phyloP scores from a whole-genome alignment of 2,797 vertebrate species.

The Adelosebastes latens region DNA sequence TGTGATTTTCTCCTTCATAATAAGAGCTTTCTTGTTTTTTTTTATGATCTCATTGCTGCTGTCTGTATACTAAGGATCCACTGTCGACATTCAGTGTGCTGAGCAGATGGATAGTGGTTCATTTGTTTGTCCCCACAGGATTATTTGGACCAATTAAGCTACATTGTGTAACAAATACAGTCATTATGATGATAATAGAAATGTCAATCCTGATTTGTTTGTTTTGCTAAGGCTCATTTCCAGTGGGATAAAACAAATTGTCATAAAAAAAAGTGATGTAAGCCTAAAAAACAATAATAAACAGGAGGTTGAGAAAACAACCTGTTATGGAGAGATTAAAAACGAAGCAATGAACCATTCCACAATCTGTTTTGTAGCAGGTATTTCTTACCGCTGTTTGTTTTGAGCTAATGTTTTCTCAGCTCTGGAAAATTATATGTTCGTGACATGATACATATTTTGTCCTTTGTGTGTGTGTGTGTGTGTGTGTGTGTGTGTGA shows the following conservation, averaged over 20 bases:
- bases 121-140: conserved; percentile 5
- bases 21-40: neutral
- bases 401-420: neutral
- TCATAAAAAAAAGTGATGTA: neutral
- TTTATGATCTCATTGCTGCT: neutral
- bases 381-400: neutral
- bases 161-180: neutral
- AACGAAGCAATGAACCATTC: neutral
- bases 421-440: neutral
- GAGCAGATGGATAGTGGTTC: neutral
- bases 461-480: neutral
- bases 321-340: neutral
- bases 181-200: neutral
- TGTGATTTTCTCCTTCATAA: neutral
- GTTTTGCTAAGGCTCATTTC: neutral
- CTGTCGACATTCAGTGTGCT: neutral
- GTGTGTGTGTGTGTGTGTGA: neutral
- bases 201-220: neutral
- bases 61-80: neutral
- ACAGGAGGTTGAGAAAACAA: neutral
- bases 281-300: neutral
- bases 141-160: conserved; percentile 15
- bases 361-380: neutral
- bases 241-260: neutral
- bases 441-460: neutral